A percentile compares a stretch with the other conserved stretches of the same genome.
phyloP scores from a whole-genome alignment of 2,888 invertebrate genomes.

The Sympetrum striolatum region DNA sequence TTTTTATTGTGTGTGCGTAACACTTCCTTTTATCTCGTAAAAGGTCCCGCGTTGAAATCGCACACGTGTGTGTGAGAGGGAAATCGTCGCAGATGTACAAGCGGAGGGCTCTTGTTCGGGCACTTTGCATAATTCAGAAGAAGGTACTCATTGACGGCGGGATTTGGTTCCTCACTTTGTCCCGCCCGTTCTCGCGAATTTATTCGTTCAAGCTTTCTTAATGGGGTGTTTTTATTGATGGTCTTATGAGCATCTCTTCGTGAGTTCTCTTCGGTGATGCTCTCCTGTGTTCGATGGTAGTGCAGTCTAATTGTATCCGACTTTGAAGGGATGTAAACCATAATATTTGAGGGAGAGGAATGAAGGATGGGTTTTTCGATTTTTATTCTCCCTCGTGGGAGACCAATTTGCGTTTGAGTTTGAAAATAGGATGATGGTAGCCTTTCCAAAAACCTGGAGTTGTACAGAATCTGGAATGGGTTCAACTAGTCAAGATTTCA shows the following conservation, averaged over 20 bases:
- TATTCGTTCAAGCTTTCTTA: not conserved
- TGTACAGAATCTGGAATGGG: no score
- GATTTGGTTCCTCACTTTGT: not conserved
- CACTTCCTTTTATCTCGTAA: conserved; percentile 8
- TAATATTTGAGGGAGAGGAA: no score
- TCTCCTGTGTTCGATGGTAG: not conserved
- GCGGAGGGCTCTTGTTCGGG: not conserved
- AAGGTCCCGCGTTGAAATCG: not conserved
- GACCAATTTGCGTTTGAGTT: no score
- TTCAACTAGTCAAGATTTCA: no score
- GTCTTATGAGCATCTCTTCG: not conserved
- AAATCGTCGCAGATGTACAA: not conserved
- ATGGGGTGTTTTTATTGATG: not conserved
- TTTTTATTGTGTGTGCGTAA: conserved; percentile 3
- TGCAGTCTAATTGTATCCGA: not conserved
- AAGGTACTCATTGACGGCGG: not conserved
- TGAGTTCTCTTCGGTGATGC: not conserved
- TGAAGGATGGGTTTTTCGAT: no score
- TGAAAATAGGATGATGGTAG: no score
- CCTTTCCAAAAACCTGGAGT: no score
- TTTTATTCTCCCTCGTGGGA: no score
- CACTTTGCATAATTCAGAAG: not conserved
- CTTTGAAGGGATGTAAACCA: not conserved
- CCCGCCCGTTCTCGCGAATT: not conserved
- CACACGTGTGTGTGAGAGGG: not conserved